These are phyloP conservation scores for Psammodynastes pulverulentus DNA, from an alignment of 2,113 vertebrate species.

Conservation along the genomic window DNA sequence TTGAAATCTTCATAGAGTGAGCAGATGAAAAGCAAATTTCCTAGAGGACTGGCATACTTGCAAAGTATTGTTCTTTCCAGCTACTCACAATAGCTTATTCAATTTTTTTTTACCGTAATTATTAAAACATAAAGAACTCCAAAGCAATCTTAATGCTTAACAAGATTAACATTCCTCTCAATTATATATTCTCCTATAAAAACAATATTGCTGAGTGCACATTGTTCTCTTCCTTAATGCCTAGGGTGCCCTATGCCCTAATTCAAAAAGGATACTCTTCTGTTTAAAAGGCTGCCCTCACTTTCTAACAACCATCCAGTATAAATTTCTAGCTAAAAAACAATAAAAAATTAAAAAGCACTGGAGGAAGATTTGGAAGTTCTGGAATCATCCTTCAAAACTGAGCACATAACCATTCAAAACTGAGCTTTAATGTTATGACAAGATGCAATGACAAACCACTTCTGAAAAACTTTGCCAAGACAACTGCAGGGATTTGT, in stretches of 20 bases:
- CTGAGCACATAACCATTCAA: background rate
- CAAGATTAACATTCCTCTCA: background rate
- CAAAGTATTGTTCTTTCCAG: background rate
- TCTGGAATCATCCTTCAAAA: background rate
- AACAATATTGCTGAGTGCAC: background rate
- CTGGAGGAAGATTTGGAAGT: background rate
- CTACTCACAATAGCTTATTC: background rate
- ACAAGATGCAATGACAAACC: background rate
- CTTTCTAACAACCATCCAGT: too few relatives aligned
- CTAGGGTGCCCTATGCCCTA: background rate
- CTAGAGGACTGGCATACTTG: background rate
- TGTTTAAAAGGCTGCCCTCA: background rate
- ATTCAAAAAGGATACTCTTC: background rate
- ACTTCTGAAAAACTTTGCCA: background rate
- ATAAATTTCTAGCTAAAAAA: background rate
- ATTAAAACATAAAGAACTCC: background rate
- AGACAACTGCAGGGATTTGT: background rate
- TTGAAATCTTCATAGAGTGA: conserved; percentile 30
- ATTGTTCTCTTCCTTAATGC: background rate
- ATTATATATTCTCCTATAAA: background rate
- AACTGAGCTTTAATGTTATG: background rate
- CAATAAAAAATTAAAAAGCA: background rate
- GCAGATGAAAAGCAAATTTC: background rate
- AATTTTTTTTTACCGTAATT: background rate
- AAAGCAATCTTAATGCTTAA: background rate